phyloP scores from a whole-genome alignment of 1,140 invertebrate genomes.

The Drosophila auraria region DNA sequence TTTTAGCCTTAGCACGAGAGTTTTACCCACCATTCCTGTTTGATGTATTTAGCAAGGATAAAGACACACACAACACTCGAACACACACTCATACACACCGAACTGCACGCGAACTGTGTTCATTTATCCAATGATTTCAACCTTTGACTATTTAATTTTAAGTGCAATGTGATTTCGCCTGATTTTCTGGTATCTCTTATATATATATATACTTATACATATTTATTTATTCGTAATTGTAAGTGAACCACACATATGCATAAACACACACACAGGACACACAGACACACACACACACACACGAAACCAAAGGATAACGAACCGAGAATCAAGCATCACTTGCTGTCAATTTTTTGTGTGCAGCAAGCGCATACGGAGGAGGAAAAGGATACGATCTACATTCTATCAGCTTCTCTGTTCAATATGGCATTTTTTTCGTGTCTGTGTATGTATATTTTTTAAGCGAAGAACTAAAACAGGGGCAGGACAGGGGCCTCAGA shows the following conservation, averaged over 20 bases:
- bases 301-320: conserved; percentile 30
- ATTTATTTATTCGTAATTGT: conserved; percentile 40
- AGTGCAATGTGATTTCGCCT: conserved; percentile 73
- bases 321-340: conserved; percentile 12
- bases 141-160: conserved; percentile 66
- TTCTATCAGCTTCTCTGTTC: conserved; percentile 43
- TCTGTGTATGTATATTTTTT: conserved; percentile 59
- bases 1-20: conserved; percentile 81
- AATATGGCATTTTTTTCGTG: conserved; percentile 51
- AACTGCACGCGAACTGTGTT: conserved; percentile 79
- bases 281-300: conserved; percentile 30
- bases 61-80: conserved; percentile 42
- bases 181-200: conserved; percentile 20
- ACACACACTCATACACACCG: conserved; percentile 40
- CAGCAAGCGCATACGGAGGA: conserved; percentile 1
- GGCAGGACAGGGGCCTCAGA: neutral
- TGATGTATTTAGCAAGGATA: conserved; percentile 73
- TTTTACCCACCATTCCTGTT: conserved; percentile 82
- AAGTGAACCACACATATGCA: conserved; percentile 25
- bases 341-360: conserved; percentile 48
- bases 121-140: conserved; percentile 61
- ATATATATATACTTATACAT: conserved; percentile 26
- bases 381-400: conserved; percentile 9
- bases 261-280: neutral
- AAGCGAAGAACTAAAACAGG: conserved; percentile 15